A percentile compares a stretch with the other conserved stretches of the same genome.
These are phyloP conservation scores for Propsilocerus akamusi DNA, from an alignment of 1,140 invertebrate species.

Conservation along the genomic window DNA sequence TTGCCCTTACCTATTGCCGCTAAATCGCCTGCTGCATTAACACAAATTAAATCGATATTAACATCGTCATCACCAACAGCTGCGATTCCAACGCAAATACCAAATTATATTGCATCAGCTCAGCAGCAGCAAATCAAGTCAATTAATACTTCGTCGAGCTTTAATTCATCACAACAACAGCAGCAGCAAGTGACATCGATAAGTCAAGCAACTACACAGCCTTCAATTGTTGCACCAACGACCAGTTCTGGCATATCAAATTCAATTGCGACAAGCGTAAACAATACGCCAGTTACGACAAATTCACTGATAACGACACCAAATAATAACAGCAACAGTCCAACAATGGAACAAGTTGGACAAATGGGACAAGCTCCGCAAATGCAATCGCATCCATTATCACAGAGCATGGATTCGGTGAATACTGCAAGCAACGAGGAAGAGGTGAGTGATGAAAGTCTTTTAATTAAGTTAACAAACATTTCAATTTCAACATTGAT, in stretches of 20 bases:
- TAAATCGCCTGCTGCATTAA: constrained; percentile 1
- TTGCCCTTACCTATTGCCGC: constrained; percentile 12
- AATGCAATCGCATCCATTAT: constrained; percentile 25
- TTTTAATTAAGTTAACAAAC: background rate
- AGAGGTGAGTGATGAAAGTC: constrained; percentile 43
- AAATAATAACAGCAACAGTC: constrained; percentile 9
- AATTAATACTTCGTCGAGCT: background rate
- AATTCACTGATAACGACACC: constrained; percentile 8
- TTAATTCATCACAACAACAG: background rate
- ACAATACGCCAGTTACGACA: constrained; percentile 7
- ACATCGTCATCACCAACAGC: background rate
- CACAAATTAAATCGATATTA: background rate
- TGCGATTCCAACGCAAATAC: background rate
- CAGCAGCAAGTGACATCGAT: background rate
- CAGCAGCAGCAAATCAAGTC: background rate
- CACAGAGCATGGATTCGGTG: constrained; percentile 82
- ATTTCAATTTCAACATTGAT: background rate
- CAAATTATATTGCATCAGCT: constrained; percentile 2
- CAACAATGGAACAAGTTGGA: constrained; percentile 13
- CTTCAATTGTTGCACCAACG: background rate
- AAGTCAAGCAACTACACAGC: background rate
- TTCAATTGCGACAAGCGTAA: background rate
- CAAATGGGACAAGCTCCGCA: constrained; percentile 22
- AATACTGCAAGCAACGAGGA: constrained; percentile 79
- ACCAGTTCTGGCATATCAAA: background rate